A percentile compares a stretch with the other conserved stretches of the same genome.
These are phyloP conservation scores for Tenthredo notha DNA, from an alignment of 2,888 invertebrate genomes.

Conservation along the genomic window DNA sequence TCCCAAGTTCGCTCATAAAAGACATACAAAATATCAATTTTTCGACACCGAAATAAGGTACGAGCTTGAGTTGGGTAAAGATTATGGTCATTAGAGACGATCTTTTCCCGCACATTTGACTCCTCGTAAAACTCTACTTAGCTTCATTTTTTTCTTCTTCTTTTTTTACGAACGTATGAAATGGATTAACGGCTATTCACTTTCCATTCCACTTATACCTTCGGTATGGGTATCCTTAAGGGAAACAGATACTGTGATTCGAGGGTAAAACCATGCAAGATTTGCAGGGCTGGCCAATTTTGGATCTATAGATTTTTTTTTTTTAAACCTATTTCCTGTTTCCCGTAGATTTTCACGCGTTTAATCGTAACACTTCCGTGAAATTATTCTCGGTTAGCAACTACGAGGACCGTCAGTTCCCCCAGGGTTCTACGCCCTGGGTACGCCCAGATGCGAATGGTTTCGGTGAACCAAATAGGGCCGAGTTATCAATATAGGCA, in stretches of 20 bases:
- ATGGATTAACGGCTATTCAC: slow-evolving; percentile 12
- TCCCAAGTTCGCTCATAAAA: slow-evolving; percentile 27
- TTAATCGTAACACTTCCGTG: neutral
- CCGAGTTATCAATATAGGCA: slow-evolving; percentile 58
- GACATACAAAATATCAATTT: slow-evolving; percentile 46
- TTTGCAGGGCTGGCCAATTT: neutral
- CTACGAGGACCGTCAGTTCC: neutral
- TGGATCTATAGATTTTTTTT: no score
- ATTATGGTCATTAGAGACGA: slow-evolving; percentile 29
- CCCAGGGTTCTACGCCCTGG: slow-evolving; percentile 46
- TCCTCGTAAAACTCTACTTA: slow-evolving; percentile 34
- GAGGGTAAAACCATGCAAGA: neutral
- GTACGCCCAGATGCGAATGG: slow-evolving; percentile 53
- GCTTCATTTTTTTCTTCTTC: neutral
- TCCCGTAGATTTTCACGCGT: slow-evolving; percentile 17
- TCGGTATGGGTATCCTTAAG: neutral
- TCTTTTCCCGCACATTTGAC: slow-evolving; percentile 26
- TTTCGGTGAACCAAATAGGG: slow-evolving; percentile 41
- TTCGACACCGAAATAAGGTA: neutral
- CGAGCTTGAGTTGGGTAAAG: neutral
- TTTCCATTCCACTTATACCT: neutral
- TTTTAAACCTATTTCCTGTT: neutral
- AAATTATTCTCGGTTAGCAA: slow-evolving; percentile 28
- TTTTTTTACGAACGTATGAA: slow-evolving; percentile 7
- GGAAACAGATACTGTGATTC: neutral